Conservation (phyloP, 2,888 invertebrate species). For the Spialia ferax region DNA sequence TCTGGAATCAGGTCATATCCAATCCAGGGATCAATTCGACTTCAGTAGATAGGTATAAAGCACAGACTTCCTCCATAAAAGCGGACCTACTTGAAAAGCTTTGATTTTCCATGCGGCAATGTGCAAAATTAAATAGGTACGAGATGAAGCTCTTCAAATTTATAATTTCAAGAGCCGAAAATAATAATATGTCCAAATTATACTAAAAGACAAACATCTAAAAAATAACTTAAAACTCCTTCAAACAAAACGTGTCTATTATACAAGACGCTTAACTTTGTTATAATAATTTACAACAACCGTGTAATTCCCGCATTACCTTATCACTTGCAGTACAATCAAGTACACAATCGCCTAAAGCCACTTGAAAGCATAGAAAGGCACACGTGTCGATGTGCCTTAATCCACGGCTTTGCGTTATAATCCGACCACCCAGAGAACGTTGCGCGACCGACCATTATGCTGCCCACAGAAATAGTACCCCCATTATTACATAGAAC, state of each 20-base stretch:
- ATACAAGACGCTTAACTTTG: slow-evolving; percentile 34
- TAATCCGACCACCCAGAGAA: slow-evolving; percentile 83
- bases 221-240: neutral
- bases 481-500: slow-evolving; percentile 81
- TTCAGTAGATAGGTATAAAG: neutral
- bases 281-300: slow-evolving; percentile 47
- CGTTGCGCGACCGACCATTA: slow-evolving; percentile 63
- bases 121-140: slow-evolving; percentile 23
- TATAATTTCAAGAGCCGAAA: too few species aligned
- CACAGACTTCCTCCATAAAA: slow-evolving; percentile 7
- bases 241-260: slow-evolving; percentile 13
- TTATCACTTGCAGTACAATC: slow-evolving; percentile 63
- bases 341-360: slow-evolving; percentile 70
- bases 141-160: slow-evolving; percentile 15
- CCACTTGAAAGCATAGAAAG: slow-evolving; percentile 70
- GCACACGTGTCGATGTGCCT: slow-evolving; percentile 81
- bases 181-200: too few species aligned
- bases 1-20: slow-evolving; percentile 33
- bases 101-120: slow-evolving; percentile 14
- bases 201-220: too few species aligned
- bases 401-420: slow-evolving; percentile 77
- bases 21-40: slow-evolving; percentile 27
- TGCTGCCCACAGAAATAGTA: slow-evolving; percentile 74
- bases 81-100: slow-evolving; percentile 16
- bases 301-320: slow-evolving; percentile 49